A percentile compares a stretch with the other conserved stretches of the same genome.
Conservation (phyloP, 92 coral and sea anemone species). For the Micromussa lordhowensis region DNA sequence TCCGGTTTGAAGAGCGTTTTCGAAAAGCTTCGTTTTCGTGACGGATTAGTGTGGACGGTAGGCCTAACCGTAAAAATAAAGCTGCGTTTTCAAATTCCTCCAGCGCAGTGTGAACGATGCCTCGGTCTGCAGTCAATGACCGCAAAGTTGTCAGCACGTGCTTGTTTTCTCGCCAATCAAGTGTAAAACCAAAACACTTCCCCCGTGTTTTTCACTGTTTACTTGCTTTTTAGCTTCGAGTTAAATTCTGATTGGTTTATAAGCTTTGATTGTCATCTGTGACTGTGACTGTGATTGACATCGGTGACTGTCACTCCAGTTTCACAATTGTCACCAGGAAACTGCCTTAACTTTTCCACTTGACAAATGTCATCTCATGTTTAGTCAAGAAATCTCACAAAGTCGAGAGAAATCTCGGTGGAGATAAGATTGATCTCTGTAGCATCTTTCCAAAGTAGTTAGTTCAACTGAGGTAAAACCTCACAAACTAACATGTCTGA, state of each 20-base stretch:
- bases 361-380: constrained; percentile 43
- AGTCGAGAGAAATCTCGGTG: constrained; percentile 82
- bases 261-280: neutral
- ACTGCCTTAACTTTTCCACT: neutral
- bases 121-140: too few species aligned
- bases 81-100: too few species aligned
- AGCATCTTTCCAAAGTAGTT: constrained; percentile 61
- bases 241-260: neutral
- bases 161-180: too few species aligned
- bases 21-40: too few species aligned
- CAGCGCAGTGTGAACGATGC: too few species aligned
- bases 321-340: neutral
- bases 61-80: too few species aligned
- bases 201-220: neutral
- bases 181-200: too few species aligned
- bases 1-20: too few species aligned
- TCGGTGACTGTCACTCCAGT: neutral
- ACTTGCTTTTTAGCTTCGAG: neutral
- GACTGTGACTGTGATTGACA: neutral
- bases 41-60: too few species aligned
- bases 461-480: constrained; percentile 36
- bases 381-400: constrained; percentile 81
- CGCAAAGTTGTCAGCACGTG: neutral
- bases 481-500: constrained; percentile 6
- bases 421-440: constrained; percentile 72